Conservation (phyloP, 35 echinoderm and acorn worm genomes). For the Patiria miniata region DNA sequence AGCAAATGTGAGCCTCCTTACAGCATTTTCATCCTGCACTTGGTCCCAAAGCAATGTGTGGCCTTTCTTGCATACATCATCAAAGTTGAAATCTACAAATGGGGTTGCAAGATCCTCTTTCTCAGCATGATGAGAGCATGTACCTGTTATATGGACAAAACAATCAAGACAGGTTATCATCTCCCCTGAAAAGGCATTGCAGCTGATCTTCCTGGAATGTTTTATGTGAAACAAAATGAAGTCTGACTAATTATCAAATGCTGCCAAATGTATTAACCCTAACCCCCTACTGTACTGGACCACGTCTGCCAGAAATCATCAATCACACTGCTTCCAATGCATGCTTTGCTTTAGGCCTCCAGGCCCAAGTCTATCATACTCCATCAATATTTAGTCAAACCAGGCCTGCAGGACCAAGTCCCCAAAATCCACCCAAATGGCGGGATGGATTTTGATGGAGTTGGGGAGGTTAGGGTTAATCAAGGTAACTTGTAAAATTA, state of each 20-base stretch:
- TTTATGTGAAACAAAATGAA: neutral
- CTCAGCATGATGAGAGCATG: conserved; percentile 53
- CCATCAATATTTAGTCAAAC: too few species aligned
- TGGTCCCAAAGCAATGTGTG: conserved; percentile 81
- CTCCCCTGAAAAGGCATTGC: neutral
- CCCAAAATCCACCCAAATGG: too few species aligned
- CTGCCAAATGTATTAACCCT: neutral
- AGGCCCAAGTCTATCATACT: too few species aligned
- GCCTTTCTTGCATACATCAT: conserved; percentile 67
- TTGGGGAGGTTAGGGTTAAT: too few species aligned
- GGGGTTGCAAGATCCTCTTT: conserved; percentile 51
- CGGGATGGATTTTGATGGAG: too few species aligned
- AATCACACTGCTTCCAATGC: too few species aligned
- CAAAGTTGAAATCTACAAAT: conserved; percentile 71
- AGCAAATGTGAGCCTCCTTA: too few species aligned
- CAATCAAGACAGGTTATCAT: neutral
- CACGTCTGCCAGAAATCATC: too few species aligned
- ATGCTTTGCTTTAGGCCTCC: too few species aligned
- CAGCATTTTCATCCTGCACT: conserved; percentile 87
- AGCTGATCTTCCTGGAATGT: neutral
- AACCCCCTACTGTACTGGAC: too few species aligned
- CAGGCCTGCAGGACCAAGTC: too few species aligned
- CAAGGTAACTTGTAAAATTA: neutral
- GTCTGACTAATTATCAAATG: too few species aligned
- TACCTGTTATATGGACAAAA: conserved; percentile 36